Evolutionary conservation across 2,797 vertebrate genomes (phyloP).

Genomic region (Prionace glauca): DNA sequence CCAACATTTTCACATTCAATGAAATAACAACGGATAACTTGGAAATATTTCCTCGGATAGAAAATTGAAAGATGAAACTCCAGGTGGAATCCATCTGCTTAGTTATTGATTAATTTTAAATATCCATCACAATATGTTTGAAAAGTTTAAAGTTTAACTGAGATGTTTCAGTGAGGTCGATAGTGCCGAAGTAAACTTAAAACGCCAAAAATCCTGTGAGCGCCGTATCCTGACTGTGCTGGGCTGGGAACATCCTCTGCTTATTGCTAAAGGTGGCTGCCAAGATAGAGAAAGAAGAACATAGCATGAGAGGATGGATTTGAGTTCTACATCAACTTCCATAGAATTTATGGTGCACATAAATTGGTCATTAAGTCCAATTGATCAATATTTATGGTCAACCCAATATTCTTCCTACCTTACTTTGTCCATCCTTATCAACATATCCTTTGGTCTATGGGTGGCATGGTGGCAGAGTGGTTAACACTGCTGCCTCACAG

Average conservation of each 20-base stretch:
- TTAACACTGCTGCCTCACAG: no score
- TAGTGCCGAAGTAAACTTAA: neutral
- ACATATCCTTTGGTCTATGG: neutral
- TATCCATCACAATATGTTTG: neutral
- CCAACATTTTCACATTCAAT: neutral
- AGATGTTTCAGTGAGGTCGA: neutral
- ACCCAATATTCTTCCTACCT: neutral
- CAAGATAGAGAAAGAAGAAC: neutral
- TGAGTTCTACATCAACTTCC: neutral
- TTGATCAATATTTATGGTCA: neutral
- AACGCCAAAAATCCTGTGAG: neutral
- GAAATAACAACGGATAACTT: neutral
- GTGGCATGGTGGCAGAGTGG: no score
- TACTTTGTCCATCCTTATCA: neutral
- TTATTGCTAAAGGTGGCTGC: neutral
- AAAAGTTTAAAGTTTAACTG: neutral
- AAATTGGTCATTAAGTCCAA: neutral
- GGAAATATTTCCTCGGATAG: neutral
- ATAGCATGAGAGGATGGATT: neutral
- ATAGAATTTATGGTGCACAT: neutral
- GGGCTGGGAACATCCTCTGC: neutral
- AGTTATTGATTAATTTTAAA: no score
- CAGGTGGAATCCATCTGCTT: neutral
- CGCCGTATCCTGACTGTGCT: neutral
- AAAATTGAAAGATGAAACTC: neutral